A percentile compares a stretch with the other conserved stretches of the same genome.
Conservation (phyloP, 2,797 vertebrate species). For the Sebastes variabilis region DNA sequence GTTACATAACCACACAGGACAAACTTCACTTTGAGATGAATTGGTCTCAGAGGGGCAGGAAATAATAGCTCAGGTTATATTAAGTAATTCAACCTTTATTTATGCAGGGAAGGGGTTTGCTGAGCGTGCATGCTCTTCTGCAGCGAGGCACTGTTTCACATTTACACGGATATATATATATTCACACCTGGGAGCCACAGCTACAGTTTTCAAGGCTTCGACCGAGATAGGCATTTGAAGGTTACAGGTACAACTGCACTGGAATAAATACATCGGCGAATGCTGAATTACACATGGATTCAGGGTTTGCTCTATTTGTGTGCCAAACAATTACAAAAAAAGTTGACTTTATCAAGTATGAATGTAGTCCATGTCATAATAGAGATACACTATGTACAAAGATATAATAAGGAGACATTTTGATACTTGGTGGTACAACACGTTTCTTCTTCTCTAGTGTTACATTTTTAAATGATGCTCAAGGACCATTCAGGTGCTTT, state of each 20-base stretch:
- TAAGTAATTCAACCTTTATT: slow-evolving; percentile 65
- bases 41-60: slow-evolving; percentile 47
- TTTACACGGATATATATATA: not conserved
- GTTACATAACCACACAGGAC: slow-evolving; percentile 33
- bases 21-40: slow-evolving; percentile 46
- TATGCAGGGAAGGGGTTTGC: slow-evolving; percentile 32
- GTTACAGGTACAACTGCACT: not conserved
- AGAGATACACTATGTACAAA: too few species aligned
- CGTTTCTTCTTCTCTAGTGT: not conserved
- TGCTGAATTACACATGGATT: not conserved
- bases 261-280: not conserved
- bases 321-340: not conserved
- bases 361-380: not conserved
- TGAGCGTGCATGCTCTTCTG: slow-evolving; percentile 32
- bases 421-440: too few species aligned
- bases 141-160: slow-evolving; percentile 13
- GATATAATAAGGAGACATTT: too few species aligned
- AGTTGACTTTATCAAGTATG: not conserved
- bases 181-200: slow-evolving; percentile 28
- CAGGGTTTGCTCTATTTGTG: not conserved
- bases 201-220: slow-evolving; percentile 1
- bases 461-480: not conserved
- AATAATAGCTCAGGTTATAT: slow-evolving; percentile 64
- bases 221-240: slow-evolving; percentile 16
- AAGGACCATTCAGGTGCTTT: not conserved